These are phyloP conservation scores for Lacerta bilineata DNA, from an alignment of 2,797 vertebrate species.

Conservation along the genomic window DNA sequence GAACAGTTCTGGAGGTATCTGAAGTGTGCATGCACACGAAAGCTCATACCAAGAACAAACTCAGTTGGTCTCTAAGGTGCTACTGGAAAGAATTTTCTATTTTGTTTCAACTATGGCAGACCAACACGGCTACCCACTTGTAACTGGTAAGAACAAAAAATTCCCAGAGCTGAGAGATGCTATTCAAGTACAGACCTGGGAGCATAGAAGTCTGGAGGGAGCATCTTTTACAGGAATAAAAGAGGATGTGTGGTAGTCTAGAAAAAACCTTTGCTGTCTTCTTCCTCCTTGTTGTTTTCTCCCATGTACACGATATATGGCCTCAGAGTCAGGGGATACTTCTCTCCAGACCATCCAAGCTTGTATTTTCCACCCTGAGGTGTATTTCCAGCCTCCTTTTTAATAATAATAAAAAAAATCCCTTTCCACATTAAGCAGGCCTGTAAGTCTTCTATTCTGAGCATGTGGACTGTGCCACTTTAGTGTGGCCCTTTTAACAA, in stretches of 20 bases:
- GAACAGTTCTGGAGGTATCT: not conserved
- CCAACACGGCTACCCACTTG: no score
- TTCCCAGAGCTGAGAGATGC: not conserved
- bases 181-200: no score
- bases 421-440: not conserved
- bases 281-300: not conserved
- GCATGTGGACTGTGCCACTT: not conserved
- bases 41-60: no score
- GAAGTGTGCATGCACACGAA: no score
- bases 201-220: not conserved
- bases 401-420: no score
- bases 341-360: not conserved
- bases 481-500: not conserved
- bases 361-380: not conserved
- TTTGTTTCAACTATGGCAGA: no score
- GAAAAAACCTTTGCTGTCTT: not conserved
- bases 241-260: not conserved
- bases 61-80: no score
- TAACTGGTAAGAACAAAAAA: not conserved
- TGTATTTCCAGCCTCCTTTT: not conserved
- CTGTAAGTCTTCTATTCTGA: not conserved
- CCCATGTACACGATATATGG: no score
- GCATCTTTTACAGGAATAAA: not conserved
- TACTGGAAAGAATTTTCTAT: no score
- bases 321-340: not conserved